Evolutionary conservation across 2,797 vertebrate species (phyloP).

Genomic region (Rhynchonycteris naso): DNA sequence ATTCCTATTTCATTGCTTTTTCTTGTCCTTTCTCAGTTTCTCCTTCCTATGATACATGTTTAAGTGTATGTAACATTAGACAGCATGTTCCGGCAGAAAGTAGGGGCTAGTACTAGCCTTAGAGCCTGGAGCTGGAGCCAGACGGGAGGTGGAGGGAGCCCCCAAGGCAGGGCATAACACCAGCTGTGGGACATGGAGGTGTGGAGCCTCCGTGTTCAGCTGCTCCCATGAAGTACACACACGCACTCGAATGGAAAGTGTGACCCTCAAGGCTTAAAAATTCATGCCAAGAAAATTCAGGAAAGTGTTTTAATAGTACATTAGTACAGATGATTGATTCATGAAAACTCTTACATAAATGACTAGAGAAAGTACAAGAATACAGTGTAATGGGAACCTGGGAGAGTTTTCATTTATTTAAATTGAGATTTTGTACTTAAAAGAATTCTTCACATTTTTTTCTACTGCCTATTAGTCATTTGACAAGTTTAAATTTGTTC

Average conservation of each 20-base stretch:
- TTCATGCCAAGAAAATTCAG: not conserved
- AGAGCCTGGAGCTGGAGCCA: not conserved
- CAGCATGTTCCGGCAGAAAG: not conserved
- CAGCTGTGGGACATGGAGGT: not conserved
- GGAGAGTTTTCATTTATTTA: not conserved
- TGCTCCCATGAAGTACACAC: not conserved
- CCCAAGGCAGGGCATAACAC: not conserved
- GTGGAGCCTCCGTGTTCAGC: not conserved
- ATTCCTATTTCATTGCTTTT: not conserved
- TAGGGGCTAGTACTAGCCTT: not conserved
- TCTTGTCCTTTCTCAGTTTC: not conserved
- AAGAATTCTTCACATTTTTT: not conserved
- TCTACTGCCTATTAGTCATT: not conserved
- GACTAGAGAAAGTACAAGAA: not conserved
- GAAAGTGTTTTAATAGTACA: not conserved
- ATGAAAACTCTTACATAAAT: not conserved
- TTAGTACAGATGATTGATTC: not conserved
- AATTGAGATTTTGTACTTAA: not conserved
- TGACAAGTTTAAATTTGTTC: not conserved
- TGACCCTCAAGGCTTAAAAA: not conserved
- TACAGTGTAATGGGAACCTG: not conserved
- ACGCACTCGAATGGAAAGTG: not conserved
- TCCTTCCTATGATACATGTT: not conserved
- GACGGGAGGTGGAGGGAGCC: not conserved
- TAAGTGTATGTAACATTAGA: not conserved